phyloP scores from a whole-genome alignment of 92 coral and sea anemone species.

The Porites cylindrica region DNA sequence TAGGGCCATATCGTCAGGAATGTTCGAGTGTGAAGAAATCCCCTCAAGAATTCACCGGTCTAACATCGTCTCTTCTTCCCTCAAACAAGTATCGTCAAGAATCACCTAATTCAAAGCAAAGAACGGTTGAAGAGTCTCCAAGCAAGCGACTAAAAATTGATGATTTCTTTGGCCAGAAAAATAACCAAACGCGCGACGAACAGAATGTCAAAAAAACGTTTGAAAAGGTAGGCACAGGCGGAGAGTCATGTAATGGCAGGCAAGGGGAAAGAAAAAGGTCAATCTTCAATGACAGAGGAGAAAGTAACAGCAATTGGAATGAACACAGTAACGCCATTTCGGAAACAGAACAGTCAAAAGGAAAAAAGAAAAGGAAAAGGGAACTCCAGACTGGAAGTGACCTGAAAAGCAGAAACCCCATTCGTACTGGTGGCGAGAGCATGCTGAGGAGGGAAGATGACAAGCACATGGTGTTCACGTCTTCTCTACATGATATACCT shows the following conservation, averaged over 20 bases:
- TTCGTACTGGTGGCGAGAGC: too few species aligned
- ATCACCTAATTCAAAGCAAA: neutral
- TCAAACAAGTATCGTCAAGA: neutral
- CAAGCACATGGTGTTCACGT: too few species aligned
- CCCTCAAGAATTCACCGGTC: neutral
- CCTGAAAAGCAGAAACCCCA: too few species aligned
- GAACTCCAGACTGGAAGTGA: too few species aligned
- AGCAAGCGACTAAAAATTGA: constrained; percentile 3
- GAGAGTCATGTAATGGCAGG: neutral
- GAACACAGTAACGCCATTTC: neutral
- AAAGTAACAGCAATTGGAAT: neutral
- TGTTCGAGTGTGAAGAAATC: neutral
- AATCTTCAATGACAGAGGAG: neutral
- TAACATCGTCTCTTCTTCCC: neutral
- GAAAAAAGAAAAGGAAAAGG: too few species aligned
- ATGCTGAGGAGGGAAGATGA: too few species aligned
- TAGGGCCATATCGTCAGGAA: too few species aligned
- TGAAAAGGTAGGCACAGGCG: neutral
- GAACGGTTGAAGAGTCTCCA: neutral
- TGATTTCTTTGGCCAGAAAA: neutral
- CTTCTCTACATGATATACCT: too few species aligned
- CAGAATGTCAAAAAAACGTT: neutral
- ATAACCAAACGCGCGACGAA: too few species aligned
- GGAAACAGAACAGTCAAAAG: too few species aligned
- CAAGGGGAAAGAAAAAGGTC: neutral